Conservation (phyloP, 2,113 vertebrate genomes). For the Dolichotis patagonum region DNA sequence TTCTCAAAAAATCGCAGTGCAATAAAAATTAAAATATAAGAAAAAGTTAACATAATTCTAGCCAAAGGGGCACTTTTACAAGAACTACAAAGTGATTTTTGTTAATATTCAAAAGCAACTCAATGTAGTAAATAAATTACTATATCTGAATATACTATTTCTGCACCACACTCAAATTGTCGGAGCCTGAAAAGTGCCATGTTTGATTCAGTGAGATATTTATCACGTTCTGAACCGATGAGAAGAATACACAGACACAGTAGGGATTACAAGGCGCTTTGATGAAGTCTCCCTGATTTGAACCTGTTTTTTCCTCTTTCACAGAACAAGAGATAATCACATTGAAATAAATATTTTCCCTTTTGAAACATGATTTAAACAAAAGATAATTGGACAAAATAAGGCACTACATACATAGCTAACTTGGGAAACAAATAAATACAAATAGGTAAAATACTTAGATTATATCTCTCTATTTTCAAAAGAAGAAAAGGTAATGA, state of each 20-base stretch:
- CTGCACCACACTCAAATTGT: constrained; percentile 55
- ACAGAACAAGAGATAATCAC: constrained; percentile 77
- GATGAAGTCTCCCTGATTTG: constrained; percentile 78
- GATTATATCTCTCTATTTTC: constrained; percentile 68
- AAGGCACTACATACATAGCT: constrained; percentile 62
- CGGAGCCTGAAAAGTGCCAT: constrained; percentile 53
- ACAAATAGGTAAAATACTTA: constrained; percentile 73
- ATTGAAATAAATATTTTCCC: constrained; percentile 77
- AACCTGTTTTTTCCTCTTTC: constrained; percentile 81
- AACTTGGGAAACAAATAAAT: constrained; percentile 66
- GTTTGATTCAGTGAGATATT: constrained; percentile 69
- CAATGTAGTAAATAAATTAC: constrained; percentile 63
- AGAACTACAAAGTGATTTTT: background rate
- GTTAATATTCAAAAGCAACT: constrained; percentile 21
- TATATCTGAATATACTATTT: constrained; percentile 60
- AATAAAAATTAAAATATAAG: constrained; percentile 34
- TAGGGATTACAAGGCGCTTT: constrained; percentile 78
- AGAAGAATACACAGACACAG: constrained; percentile 81
- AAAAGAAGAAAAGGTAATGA: constrained; percentile 67
- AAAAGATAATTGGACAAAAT: constrained; percentile 69
- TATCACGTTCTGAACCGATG: constrained; percentile 68
- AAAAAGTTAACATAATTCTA: constrained; percentile 5
- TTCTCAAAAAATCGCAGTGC: background rate
- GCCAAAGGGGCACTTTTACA: background rate
- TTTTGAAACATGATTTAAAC: constrained; percentile 69